Conservation (phyloP, 2,888 invertebrate species). For the Nesidiocoris tenuis region DNA sequence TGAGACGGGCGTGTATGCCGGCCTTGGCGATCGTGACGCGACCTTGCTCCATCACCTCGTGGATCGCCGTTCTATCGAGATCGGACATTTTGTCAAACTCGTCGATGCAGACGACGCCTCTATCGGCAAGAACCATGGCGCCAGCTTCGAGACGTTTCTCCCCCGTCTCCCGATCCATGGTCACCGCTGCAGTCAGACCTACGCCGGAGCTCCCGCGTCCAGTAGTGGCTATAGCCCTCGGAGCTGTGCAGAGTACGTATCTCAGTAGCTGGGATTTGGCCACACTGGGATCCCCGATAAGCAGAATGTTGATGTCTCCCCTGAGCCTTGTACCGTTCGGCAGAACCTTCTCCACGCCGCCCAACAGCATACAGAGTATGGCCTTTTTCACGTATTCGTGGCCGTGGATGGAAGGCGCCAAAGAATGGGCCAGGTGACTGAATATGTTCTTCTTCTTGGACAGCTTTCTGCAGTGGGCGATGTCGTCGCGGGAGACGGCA, state of each 20-base stretch:
- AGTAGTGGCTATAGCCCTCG: slow-evolving; percentile 94
- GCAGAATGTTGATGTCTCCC: slow-evolving; percentile 87
- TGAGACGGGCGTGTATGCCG: slow-evolving; percentile 95
- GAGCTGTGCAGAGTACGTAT: slow-evolving; percentile 92
- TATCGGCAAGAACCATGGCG: slow-evolving; percentile 99
- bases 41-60: slow-evolving; percentile 99
- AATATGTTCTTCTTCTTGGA: slow-evolving; percentile 80
- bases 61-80: slow-evolving; percentile 97
- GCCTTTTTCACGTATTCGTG: slow-evolving; percentile 96
- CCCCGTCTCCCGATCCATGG: slow-evolving; percentile 91
- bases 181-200: slow-evolving; percentile 97
- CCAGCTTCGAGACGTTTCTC: slow-evolving; percentile 88
- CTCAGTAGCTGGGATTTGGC: slow-evolving; percentile 95
- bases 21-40: slow-evolving; percentile 97
- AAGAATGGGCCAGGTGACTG: slow-evolving; percentile 81
- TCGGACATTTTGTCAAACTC: slow-evolving; percentile 99
- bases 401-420: slow-evolving; percentile 98
- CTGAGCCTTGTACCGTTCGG: slow-evolving; percentile 88
- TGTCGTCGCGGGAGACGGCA: slow-evolving; percentile 79
- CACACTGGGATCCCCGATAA: slow-evolving; percentile 98
- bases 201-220: slow-evolving; percentile 98
- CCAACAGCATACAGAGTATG: slow-evolving; percentile 87
- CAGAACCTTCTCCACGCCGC: slow-evolving; percentile 91
- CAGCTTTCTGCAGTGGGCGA: slow-evolving; percentile 81
- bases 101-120: slow-evolving; percentile 95